Evolutionary conservation across 2,113 vertebrate species (phyloP).

Genomic region (Haplotaxodon microlepis): DNA sequence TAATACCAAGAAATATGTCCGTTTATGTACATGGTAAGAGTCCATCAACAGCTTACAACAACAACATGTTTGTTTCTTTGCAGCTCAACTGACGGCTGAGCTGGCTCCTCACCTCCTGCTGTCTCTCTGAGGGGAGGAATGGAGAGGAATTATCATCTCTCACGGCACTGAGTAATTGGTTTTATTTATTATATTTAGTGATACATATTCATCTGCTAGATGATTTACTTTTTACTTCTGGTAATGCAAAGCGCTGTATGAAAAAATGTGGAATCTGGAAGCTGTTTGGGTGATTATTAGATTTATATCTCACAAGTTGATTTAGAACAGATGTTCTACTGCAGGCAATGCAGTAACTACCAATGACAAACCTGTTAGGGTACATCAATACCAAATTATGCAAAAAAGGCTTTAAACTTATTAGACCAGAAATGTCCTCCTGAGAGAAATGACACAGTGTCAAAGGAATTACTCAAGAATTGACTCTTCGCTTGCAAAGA

Average conservation of each 20-base stretch:
- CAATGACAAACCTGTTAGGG: background rate
- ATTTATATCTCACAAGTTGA: background rate
- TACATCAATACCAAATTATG: background rate
- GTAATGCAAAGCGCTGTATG: background rate
- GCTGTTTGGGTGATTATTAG: background rate
- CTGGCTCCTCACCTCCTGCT: background rate
- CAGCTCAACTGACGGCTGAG: conserved; percentile 16
- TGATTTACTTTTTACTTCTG: background rate
- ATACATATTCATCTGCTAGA: background rate
- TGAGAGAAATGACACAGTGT: background rate
- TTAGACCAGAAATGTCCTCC: background rate
- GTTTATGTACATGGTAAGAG: background rate
- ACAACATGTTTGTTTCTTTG: conserved; percentile 22
- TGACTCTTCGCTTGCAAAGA: background rate
- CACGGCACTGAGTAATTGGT: background rate
- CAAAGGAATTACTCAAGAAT: background rate
- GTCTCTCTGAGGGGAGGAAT: background rate
- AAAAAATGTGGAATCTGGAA: background rate
- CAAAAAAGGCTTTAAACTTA: background rate
- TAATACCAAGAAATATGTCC: background rate
- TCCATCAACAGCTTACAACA: background rate
- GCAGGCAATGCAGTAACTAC: background rate
- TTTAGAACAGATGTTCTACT: background rate
- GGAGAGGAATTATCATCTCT: background rate
- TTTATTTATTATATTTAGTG: background rate